Base-by-base conservation (phyloP, 1,140 invertebrate species). In the Meteorus sp. region DNA sequence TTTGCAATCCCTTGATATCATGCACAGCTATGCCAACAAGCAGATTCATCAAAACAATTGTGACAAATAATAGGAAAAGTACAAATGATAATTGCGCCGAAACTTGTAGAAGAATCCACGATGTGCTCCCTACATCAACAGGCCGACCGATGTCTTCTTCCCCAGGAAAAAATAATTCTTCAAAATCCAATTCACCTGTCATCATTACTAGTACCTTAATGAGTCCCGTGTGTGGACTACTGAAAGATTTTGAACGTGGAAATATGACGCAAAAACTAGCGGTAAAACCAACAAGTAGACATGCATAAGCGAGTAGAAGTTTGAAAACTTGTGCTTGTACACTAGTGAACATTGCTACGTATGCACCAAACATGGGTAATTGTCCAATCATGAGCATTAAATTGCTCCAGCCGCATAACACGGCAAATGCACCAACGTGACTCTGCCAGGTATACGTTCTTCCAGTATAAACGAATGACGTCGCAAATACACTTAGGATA, bases 201-300 rank as follows among this genome's bases (percentile, higher is more conserved):
- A 94, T 94, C 90, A 94, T 93, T 0, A 92, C 91, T 35, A 93
- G 72, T 0, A 92, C 89, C 3, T 92, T 92, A 29, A 93, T 90
- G 31, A 92, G 84, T 15, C 87, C 88, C 72, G 88, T 87, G 58
- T 91, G 86, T 1, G 89, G 88, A 77, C 89, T 89, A 20, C 88
- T 85, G 71, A 93, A 93, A 0, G 88, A 87, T 6, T 87, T 86
- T 1, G 89, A 89, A 37, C 87, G 85, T 0, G 90, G 90, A 75
- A 93, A 93, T 64, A 93, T 88, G 0, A 93, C 89, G 73, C 89
- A 92, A 67, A 94, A 93, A 72, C 89, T 91, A 19, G 92, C 89
- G 1, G 90, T 92, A 65, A 93, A 94, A 0, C 91, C 91, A 19
- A 93, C 88, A 7, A 93, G 74, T 39, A 94, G 83, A 67, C 90